Conservation (phyloP, 2,113 vertebrate genomes). For the Alethe castanea region DNA sequence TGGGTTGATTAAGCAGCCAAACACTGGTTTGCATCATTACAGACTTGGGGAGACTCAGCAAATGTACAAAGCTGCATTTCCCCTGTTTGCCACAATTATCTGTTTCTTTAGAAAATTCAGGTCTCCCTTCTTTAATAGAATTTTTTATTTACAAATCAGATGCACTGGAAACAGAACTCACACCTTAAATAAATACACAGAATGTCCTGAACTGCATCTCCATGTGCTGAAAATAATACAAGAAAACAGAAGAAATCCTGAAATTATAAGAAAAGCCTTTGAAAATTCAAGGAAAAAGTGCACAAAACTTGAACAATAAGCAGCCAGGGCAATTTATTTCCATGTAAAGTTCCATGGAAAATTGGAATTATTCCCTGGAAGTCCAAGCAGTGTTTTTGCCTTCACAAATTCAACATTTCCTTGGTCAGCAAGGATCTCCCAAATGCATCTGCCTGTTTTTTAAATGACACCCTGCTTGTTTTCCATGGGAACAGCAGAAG, state of each 20-base stretch:
- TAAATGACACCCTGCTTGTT: accelerated
- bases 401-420: not conserved
- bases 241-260: not conserved
- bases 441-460: not conserved
- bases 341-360: not conserved
- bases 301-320: not conserved
- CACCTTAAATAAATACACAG: not conserved
- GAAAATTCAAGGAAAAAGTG: not conserved
- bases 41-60: not conserved
- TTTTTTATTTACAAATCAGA: not conserved
- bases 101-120: not conserved
- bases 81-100: not conserved
- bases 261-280: not conserved
- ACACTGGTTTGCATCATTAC: not conserved
- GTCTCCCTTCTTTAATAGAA: not conserved
- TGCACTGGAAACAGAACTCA: not conserved
- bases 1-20: not conserved
- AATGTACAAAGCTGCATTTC: not conserved
- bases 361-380: not conserved
- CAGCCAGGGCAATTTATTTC: not conserved
- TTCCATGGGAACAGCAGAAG: not conserved
- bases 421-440: not conserved
- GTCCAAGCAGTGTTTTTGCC: not conserved
- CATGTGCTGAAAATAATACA: not conserved
- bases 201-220: not conserved